phyloP scores from a whole-genome alignment of 2,888 invertebrate genomes.

The Horisme vitalbata region DNA sequence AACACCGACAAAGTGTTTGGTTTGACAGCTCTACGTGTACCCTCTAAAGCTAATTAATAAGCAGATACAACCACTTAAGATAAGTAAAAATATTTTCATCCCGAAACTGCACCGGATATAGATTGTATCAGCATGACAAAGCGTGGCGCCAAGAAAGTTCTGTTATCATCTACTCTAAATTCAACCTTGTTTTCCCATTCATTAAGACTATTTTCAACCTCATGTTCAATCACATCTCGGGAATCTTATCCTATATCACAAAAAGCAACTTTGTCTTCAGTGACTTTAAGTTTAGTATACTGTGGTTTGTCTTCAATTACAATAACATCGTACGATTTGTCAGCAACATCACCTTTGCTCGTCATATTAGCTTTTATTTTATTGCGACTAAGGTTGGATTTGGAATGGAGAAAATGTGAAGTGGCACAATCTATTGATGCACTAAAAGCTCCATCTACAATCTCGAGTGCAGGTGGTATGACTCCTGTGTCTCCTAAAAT shows the following conservation, averaged over 20 bases:
- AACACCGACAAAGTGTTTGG: conserved; percentile 76
- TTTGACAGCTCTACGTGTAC: conserved; percentile 77
- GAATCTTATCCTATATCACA: conserved; percentile 22
- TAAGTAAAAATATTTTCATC: conserved; percentile 82
- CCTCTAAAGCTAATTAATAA: conserved; percentile 79
- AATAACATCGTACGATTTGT: conserved; percentile 60
- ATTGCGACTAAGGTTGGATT: conserved; percentile 34
- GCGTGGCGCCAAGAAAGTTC: conserved; percentile 74
- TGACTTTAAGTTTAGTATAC: conserved; percentile 42
- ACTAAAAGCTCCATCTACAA: conserved; percentile 71
- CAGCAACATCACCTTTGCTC: conserved; percentile 45
- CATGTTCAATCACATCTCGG: conserved; percentile 31
- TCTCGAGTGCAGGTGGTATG: conserved; percentile 79
- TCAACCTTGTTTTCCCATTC: conserved; percentile 24
- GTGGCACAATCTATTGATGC: conserved; percentile 68
- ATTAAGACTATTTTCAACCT: conserved; percentile 34
- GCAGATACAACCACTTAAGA: conserved; percentile 83
- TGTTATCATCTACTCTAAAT: conserved; percentile 22
- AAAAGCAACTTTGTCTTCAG: conserved; percentile 39
- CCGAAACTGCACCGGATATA: conserved; percentile 81
- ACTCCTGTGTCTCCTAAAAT: conserved; percentile 79
- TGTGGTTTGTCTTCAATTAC: conserved; percentile 35
- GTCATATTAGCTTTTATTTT: conserved; percentile 29
- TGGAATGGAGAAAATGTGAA: conserved; percentile 47
- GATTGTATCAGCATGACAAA: conserved; percentile 81